These are phyloP conservation scores for Pseudococcus jackbeardsleyi DNA, from an alignment of 2,888 invertebrate species.

Conservation along the genomic window DNA sequence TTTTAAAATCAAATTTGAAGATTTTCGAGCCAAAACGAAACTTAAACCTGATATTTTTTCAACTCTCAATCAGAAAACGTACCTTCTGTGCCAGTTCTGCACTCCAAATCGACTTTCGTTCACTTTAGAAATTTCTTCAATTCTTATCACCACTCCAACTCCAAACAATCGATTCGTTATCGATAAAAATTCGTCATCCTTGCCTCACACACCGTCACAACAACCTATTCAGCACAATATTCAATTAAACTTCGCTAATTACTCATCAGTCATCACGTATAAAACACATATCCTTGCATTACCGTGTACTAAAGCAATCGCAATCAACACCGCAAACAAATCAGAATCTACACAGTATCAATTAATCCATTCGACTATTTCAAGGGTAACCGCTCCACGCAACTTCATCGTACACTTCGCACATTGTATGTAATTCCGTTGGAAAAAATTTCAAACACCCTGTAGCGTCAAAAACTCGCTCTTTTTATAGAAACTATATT, in stretches of 20 bases:
- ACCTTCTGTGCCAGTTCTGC: too few species aligned
- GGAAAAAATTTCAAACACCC: slow-evolving; percentile 8
- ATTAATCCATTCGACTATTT: slow-evolving; percentile 5
- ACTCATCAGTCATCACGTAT: not conserved
- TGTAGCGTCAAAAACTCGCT: not conserved
- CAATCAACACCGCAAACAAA: not conserved
- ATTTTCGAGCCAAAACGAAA: too few species aligned
- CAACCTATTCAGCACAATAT: not conserved
- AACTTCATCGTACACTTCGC: not conserved
- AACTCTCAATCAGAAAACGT: too few species aligned
- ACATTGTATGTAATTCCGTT: not conserved
- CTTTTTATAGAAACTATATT: not conserved
- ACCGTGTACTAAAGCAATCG: not conserved
- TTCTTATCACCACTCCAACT: too few species aligned
- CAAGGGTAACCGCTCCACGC: not conserved
- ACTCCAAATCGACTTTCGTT: too few species aligned
- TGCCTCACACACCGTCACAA: not conserved
- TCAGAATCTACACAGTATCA: not conserved
- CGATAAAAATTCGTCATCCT: not conserved
- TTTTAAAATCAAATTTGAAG: too few species aligned
- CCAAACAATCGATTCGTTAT: too few species aligned
- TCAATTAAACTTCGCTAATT: not conserved
- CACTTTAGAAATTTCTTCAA: too few species aligned
- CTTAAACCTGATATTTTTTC: too few species aligned
- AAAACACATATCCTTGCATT: not conserved